phyloP scores from a whole-genome alignment of 30 jellyfish, hydroid and myxozoan species.

The Aurelia sp. region DNA sequence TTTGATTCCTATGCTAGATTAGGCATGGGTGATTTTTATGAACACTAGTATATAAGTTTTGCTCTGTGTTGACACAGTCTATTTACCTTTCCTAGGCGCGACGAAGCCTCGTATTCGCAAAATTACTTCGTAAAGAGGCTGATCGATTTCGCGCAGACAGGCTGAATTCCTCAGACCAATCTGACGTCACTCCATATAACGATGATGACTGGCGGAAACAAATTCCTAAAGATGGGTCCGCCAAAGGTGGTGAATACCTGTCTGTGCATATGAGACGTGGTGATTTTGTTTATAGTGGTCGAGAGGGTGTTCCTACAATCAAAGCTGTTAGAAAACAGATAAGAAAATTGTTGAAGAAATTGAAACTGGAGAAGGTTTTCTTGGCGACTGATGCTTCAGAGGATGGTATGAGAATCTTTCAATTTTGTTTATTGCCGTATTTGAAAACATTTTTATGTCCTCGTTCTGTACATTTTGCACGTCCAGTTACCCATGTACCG shows the following conservation, averaged over 20 bases:
- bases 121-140: slow-evolving; percentile 78
- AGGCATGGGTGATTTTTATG: too few species aligned
- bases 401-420: slow-evolving; percentile 51
- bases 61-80: too few species aligned
- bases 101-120: slow-evolving; percentile 94
- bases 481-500: too few species aligned
- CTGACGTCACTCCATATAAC: slow-evolving; percentile 83
- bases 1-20: too few species aligned
- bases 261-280: slow-evolving; percentile 93
- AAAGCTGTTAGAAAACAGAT: slow-evolving; percentile 72
- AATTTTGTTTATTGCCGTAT: too few species aligned
- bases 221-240: slow-evolving; percentile 92
- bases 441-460: too few species aligned
- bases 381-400: slow-evolving; percentile 88
- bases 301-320: slow-evolving; percentile 90
- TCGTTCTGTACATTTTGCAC: too few species aligned
- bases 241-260: slow-evolving; percentile 91
- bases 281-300: slow-evolving; percentile 79
- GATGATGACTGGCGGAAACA: slow-evolving; percentile 88
- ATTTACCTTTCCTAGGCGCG: slow-evolving; percentile 61
- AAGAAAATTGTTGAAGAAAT: slow-evolving; percentile 56
- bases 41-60: too few species aligned
- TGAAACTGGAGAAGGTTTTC: slow-evolving; percentile 67
- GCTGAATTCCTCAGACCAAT: slow-evolving; percentile 76
- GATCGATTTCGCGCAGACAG: slow-evolving; percentile 73